Conservation (phyloP, 2,113 vertebrate genomes). For the Microcebus ravelobensis region DNA sequence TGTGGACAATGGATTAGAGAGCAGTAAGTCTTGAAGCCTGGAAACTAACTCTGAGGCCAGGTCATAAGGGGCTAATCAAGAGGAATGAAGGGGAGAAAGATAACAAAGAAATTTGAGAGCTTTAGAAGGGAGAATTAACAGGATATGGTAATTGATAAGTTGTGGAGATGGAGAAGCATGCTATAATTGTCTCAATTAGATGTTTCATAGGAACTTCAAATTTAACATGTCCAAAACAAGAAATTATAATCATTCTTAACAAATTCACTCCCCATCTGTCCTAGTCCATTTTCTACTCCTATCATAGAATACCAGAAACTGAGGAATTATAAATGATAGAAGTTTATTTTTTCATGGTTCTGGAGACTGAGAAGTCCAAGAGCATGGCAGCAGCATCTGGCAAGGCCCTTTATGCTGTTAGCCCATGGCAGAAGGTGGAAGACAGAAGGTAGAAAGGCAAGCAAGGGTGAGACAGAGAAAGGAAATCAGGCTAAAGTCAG, state of each 20-base stretch:
- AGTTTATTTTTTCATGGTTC: not conserved
- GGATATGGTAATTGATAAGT: not conserved
- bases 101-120: not conserved
- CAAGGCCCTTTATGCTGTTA: not conserved
- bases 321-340: not conserved
- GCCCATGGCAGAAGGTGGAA: not conserved
- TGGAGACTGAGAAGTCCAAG: not conserved
- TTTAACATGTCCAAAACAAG: conserved; percentile 13
- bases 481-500: not conserved
- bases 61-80: not conserved
- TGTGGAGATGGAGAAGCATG: not conserved
- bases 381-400: not conserved
- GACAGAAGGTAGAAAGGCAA: not conserved
- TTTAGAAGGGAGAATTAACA: not conserved
- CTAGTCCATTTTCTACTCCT: not conserved
- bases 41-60: not conserved
- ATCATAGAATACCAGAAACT: not conserved
- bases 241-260: not conserved
- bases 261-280: not conserved
- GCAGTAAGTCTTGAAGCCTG: not conserved
- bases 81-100: not conserved
- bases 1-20: not conserved
- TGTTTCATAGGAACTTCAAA: not conserved
- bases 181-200: not conserved
- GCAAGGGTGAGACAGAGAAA: not conserved